Conservation (phyloP, 2,797 vertebrate genomes). For the Perodicticus potto region DNA sequence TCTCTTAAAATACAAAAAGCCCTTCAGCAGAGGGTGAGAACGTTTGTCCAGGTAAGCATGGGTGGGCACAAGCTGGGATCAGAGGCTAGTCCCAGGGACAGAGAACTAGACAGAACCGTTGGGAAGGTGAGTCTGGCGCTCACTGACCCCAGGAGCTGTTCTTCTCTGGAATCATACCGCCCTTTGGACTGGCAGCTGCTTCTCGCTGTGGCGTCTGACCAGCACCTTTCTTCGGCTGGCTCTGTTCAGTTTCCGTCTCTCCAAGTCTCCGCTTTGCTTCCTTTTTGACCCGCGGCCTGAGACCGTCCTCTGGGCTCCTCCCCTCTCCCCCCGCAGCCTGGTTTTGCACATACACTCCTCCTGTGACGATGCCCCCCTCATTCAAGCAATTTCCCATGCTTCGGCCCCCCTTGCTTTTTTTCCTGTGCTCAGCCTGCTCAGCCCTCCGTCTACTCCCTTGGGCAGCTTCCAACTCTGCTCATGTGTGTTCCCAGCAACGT, state of each 20-base stretch:
- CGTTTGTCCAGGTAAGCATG: neutral
- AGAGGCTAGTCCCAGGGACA: neutral
- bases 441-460: neutral
- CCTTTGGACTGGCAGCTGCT: neutral
- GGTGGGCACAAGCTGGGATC: neutral
- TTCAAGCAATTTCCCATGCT: neutral
- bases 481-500: neutral
- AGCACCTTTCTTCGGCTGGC: neutral
- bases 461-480: neutral
- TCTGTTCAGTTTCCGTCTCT: neutral
- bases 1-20: neutral
- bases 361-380: neutral
- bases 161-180: neutral
- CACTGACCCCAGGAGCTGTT: neutral
- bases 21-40: neutral
- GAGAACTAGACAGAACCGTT: neutral
- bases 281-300: neutral
- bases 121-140: accelerated
- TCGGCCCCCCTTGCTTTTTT: neutral
- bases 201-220: neutral
- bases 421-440: neutral
- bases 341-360: neutral
- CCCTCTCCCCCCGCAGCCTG: neutral
- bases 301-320: neutral
- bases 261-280: neutral